phyloP scores from a whole-genome alignment of 2,888 invertebrate genomes.

The Cheilosia scutellata region DNA sequence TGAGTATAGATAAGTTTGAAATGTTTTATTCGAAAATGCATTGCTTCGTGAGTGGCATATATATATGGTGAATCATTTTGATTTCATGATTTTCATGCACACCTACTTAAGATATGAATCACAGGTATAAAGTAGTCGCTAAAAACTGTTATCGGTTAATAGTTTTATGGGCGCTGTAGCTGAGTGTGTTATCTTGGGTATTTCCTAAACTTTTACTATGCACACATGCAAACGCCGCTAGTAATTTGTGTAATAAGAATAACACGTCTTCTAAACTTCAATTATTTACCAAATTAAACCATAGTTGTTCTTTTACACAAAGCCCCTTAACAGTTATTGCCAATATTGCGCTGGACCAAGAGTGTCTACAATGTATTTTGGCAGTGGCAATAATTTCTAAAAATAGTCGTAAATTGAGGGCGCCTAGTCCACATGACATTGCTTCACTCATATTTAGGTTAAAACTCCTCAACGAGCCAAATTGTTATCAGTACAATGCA shows the following conservation, averaged over 20 bases:
- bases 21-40: not conserved
- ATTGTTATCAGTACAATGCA: not conserved
- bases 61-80: not conserved
- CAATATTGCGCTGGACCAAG: not conserved
- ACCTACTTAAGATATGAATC: conserved; percentile 1
- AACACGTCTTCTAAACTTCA: not conserved
- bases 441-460: not conserved
- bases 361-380: not conserved
- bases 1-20: conserved; percentile 26
- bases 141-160: no score
- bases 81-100: not conserved
- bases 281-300: no score
- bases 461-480: not conserved
- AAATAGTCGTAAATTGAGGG: not conserved
- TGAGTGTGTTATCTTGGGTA: no score
- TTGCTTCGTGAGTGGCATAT: no score
- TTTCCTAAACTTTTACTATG: no score
- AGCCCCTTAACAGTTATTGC: no score
- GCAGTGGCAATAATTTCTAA: conserved; percentile 1
- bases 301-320: no score
- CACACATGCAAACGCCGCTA: not conserved
- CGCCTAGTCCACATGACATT: not conserved
- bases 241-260: not conserved
- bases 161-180: no score
- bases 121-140: not conserved